A percentile compares a stretch with the other conserved stretches of the same genome.
Evolutionary conservation across 23 tunicate species (phyloP).

Genomic region (Diplosoma virens): DNA sequence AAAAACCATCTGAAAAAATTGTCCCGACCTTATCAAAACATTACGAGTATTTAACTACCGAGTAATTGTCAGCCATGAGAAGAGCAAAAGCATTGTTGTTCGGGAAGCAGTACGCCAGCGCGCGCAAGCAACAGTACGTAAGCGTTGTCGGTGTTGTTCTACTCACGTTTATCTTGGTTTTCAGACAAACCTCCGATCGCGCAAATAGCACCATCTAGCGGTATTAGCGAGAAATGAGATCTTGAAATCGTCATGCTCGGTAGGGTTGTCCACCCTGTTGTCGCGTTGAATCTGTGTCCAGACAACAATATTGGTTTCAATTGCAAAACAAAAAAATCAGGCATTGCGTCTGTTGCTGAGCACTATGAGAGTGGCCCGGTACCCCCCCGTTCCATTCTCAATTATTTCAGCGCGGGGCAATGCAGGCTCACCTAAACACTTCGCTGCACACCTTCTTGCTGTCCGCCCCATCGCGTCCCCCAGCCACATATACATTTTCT

Average conservation of each 20-base stretch:
- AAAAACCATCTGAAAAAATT: too few relatives aligned
- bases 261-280: conserved; percentile 24
- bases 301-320: too few relatives aligned
- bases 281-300: conserved; percentile 1
- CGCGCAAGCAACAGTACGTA: too few relatives aligned
- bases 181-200: conserved; percentile 56
- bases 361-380: too few relatives aligned
- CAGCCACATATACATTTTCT: conserved; percentile 40
- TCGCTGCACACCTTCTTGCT: conserved; percentile 30
- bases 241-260: conserved; percentile 30
- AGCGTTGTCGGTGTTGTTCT: too few relatives aligned
- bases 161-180: conserved; percentile 37
- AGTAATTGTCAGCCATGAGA: too few relatives aligned
- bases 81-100: neutral
- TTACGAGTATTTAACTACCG: too few relatives aligned
- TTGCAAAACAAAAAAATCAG: too few relatives aligned
- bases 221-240: conserved; percentile 40
- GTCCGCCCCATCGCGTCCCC: conserved; percentile 44
- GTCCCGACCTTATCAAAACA: too few relatives aligned
- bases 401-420: too few relatives aligned
- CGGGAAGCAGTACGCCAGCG: neutral
- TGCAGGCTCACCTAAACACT: conserved; percentile 31
- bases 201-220: conserved; percentile 36
- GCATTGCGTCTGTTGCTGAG: too few relatives aligned
- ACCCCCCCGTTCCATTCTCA: too few relatives aligned